Percentiles rank a stretch among this genome's conserved stretches.
phyloP scores from a whole-genome alignment of 2,888 invertebrate species.

The Rotaria magnacalcarata region DNA sequence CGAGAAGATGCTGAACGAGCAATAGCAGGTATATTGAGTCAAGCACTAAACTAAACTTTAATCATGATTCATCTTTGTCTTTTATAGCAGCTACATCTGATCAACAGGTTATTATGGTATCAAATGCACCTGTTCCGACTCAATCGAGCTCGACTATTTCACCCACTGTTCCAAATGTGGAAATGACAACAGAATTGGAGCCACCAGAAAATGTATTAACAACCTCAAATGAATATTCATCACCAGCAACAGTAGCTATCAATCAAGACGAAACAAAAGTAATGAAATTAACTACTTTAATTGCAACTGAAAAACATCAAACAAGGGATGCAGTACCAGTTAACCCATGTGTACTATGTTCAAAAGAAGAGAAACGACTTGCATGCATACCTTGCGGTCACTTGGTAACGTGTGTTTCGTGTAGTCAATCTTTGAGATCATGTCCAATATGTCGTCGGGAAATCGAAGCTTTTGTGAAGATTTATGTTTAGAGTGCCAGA shows the following conservation, averaged over 20 bases:
- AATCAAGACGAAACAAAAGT: not conserved
- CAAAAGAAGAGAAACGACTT: not conserved
- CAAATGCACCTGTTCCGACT: not conserved
- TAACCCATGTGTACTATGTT: not conserved
- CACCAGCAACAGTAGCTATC: not conserved
- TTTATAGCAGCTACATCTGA: not conserved
- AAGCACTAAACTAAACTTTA: not conserved
- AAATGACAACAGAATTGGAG: not conserved
- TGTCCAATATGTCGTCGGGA: not conserved
- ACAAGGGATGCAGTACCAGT: not conserved
- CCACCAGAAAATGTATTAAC: not conserved
- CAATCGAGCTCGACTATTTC: no score
- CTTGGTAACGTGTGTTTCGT: not conserved
- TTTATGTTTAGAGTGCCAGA: not conserved
- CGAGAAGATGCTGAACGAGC: not conserved
- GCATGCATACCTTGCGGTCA: slow-evolving; percentile 19
- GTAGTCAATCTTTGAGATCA: not conserved
- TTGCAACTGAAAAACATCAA: not conserved
- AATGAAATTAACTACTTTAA: not conserved
- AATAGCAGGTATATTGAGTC: not conserved
- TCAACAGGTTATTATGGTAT: not conserved
- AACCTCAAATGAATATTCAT: not conserved
- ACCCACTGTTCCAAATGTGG: not conserved
- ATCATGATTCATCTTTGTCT: not conserved
- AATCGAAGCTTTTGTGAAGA: not conserved